A percentile compares a stretch with the other conserved stretches of the same genome.
Conservation (phyloP, 2,113 vertebrate species). For the Lagenorhynchus albirostris region DNA sequence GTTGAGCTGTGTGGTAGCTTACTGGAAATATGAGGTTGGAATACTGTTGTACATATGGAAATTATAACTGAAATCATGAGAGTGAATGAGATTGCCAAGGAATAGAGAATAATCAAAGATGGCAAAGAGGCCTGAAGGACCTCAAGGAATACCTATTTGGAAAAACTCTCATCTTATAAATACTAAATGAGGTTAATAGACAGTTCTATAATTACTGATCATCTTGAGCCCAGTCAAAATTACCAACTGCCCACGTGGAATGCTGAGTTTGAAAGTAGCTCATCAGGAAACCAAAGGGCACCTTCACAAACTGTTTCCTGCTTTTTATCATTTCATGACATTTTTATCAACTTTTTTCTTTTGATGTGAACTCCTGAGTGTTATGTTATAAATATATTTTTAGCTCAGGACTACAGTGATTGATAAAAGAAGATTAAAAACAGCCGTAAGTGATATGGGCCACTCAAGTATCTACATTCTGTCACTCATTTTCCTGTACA, state of each 20-base stretch:
- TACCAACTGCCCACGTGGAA: background rate
- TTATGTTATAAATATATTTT: background rate
- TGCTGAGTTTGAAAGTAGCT: background rate
- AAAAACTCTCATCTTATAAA: background rate
- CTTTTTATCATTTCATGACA: background rate
- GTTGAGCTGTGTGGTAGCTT: background rate
- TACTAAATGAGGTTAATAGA: background rate
- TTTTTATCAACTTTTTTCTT: background rate
- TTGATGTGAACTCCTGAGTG: background rate
- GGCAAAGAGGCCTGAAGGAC: background rate
- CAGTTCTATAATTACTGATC: background rate
- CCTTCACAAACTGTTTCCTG: background rate
- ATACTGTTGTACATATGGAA: background rate
- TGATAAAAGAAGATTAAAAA: background rate
- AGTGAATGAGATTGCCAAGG: background rate
- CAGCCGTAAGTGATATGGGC: background rate
- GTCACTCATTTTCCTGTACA: background rate
- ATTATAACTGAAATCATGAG: background rate
- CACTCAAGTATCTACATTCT: background rate
- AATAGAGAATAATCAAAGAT: background rate
- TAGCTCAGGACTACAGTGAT: background rate
- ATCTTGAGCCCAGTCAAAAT: background rate
- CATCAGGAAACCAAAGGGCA: background rate
- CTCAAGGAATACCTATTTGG: background rate
- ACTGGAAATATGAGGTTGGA: background rate